phyloP scores from a whole-genome alignment of 2,113 vertebrate species.

The Stigmatopora nigra region DNA sequence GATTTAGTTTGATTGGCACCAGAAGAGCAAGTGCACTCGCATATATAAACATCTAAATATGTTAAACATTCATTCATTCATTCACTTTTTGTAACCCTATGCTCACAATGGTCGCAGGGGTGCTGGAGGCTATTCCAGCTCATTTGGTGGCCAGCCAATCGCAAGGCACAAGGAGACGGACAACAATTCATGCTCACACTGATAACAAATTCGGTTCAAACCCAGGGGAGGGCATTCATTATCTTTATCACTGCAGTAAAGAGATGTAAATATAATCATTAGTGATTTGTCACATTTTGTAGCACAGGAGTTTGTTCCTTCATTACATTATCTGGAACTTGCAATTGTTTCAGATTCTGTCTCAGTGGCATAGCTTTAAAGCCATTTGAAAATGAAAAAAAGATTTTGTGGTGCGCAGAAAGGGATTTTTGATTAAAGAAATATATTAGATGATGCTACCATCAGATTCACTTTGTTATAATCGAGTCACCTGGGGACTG shows the following conservation, averaged over 20 bases:
- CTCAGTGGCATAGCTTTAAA: conserved; percentile 4
- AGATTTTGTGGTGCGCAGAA: too few relatives aligned
- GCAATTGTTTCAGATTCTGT: conserved; percentile 22
- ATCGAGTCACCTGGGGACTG: conserved; percentile 31
- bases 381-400: not conserved
- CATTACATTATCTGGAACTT: conserved; percentile 4
- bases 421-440: not conserved
- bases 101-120: too few relatives aligned
- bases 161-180: too few relatives aligned
- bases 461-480: conserved; percentile 54
- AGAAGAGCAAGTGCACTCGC: not conserved
- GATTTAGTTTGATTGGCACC: not conserved
- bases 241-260: conserved; percentile 40
- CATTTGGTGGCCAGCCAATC: too few relatives aligned
- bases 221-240: conserved; percentile 26
- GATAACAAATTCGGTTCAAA: conserved; percentile 19
- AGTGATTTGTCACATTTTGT: conserved; percentile 16
- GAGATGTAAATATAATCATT: conserved; percentile 56
- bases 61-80: not conserved
- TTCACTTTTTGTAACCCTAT: not conserved
- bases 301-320: conserved; percentile 9
- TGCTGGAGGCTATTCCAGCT: too few relatives aligned
- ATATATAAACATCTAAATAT: not conserved
- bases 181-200: too few relatives aligned
- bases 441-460: conserved; percentile 1